These are phyloP conservation scores for Gasteruption jaculator DNA, from an alignment of 2,888 invertebrate species.

Conservation along the genomic window DNA sequence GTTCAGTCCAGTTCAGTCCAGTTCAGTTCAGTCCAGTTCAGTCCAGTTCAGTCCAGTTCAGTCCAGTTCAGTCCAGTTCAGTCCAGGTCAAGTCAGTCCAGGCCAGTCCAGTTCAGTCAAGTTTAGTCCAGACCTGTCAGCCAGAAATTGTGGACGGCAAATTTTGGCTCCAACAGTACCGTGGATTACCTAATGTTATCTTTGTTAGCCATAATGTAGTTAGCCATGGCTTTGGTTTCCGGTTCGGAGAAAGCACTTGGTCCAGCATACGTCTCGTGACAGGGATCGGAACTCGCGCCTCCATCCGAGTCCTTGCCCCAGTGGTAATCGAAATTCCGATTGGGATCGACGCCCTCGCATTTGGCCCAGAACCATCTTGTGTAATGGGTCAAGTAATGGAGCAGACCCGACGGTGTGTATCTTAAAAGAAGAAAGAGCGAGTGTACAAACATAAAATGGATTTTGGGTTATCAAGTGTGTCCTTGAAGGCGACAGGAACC, in stretches of 20 bases:
- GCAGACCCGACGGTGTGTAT: constrained; percentile 32
- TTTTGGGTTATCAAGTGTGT: too few relatives aligned
- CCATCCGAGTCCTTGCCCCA: constrained; percentile 59
- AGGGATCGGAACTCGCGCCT: constrained; percentile 67
- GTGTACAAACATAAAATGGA: neutral
- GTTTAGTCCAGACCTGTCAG: too few relatives aligned
- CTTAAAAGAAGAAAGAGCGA: constrained; percentile 15
- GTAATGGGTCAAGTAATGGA: constrained; percentile 41
- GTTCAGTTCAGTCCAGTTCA: too few relatives aligned
- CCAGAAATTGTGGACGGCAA: neutral
- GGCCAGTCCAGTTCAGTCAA: too few relatives aligned
- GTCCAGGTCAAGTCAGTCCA: too few relatives aligned
- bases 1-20: too few relatives aligned
- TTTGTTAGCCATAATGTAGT: constrained; percentile 58
- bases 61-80: too few relatives aligned
- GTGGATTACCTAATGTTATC: constrained; percentile 36
- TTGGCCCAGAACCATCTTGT: constrained; percentile 58
- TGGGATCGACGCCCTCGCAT: constrained; percentile 73
- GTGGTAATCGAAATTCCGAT: constrained; percentile 73
- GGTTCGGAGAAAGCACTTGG: constrained; percentile 72
- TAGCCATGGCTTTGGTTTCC: constrained; percentile 67
- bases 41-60: too few relatives aligned
- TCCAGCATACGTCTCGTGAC: constrained; percentile 73
- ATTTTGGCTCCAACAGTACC: too few relatives aligned
- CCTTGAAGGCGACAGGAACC: too few relatives aligned